Base-by-base conservation (phyloP, 2,888 invertebrate species). In the Tuta absoluta region DNA sequence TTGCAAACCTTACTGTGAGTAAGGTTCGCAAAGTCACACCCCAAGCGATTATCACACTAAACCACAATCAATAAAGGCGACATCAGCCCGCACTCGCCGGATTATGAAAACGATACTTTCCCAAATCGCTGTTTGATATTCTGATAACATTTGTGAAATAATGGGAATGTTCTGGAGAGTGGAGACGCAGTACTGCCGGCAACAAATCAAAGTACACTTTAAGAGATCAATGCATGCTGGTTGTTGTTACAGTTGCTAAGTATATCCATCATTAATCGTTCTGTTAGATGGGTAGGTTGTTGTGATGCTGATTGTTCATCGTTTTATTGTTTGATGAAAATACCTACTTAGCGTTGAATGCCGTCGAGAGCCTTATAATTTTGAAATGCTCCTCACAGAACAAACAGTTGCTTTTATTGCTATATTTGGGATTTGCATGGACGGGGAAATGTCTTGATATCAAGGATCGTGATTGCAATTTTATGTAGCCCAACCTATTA, bases 71-170 rank as follows among this genome's bases (percentile, higher is more conserved):
- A 65, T 74, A 85, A 72, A 72, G 78, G 65, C 66, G 62, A 75
- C 68, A 76, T 78, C 73, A 58, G 71, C 65, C 58, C 64, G 70
- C 17, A 45, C 60, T 53, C 61, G 3, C 23, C 49, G 28, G 12
- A 63, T 63, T 63, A 68, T 58, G 66, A 70, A 74, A 75, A 70
- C 72, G 71, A 75, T 75, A 75, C 71, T 74, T 73, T 75, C 67
- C 66, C 66, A 74, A 81, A 84, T 81, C 75, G 78, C 78, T 84
- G 75, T 86, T 89, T 88, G 85, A 89, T 88, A 88, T 86, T 87
- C 87, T 77, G 84, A 85, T 85, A 84, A 82, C 83, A 89, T 86
- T 86, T 82, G 80, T 75, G 82, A 83, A 86, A 86, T 89, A 85
- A 88, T 85, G 86, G 79, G 78, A 80, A 81, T 79, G 79, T 80